Evolutionary conservation across 2,113 vertebrate genomes (phyloP).

Genomic region (Xyliphius kryptos): DNA sequence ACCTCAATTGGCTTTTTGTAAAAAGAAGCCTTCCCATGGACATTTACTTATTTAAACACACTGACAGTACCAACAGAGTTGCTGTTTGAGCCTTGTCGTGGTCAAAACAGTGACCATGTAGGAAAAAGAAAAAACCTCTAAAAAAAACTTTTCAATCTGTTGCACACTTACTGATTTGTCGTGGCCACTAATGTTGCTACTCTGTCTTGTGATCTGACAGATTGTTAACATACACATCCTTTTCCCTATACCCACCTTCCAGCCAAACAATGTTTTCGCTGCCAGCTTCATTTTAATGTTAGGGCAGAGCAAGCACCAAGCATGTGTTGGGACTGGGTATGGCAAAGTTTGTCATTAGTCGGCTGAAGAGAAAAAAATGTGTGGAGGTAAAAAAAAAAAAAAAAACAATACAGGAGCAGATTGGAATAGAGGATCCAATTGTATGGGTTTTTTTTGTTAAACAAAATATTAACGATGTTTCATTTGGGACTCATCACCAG

Average conservation of each 20-base stretch:
- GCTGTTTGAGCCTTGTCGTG: background rate
- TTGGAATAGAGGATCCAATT: slow-evolving; percentile 28
- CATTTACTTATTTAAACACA: too few species aligned
- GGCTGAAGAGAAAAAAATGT: slow-evolving; percentile 41
- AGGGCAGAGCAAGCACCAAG: slow-evolving; percentile 14
- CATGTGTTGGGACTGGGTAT: slow-evolving; percentile 10
- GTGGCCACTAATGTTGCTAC: slow-evolving; percentile 36
- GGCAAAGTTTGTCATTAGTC: slow-evolving; percentile 35
- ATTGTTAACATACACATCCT: background rate
- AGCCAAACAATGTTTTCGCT: slow-evolving; percentile 18
- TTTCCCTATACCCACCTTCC: background rate
- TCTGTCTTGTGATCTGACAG: slow-evolving; percentile 37
- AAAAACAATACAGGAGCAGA: slow-evolving; percentile 3
- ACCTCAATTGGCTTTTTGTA: too few species aligned
- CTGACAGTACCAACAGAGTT: too few species aligned
- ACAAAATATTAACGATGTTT: slow-evolving; percentile 63
- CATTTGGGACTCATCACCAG: slow-evolving; percentile 70
- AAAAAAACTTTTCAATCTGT: slow-evolving; percentile 33
- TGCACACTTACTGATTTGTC: slow-evolving; percentile 36
- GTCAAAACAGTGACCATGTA: slow-evolving; percentile 1
- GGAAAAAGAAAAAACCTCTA: slow-evolving; percentile 9
- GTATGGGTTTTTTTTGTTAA: slow-evolving; percentile 46
- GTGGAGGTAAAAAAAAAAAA: slow-evolving; percentile 2
- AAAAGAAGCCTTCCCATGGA: too few species aligned
- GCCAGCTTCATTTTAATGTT: slow-evolving; percentile 44